Percentiles rank a stretch among this genome's conserved stretches.
phyloP scores from a whole-genome alignment of 2,888 invertebrate species.

The Galeruca laticollis region DNA sequence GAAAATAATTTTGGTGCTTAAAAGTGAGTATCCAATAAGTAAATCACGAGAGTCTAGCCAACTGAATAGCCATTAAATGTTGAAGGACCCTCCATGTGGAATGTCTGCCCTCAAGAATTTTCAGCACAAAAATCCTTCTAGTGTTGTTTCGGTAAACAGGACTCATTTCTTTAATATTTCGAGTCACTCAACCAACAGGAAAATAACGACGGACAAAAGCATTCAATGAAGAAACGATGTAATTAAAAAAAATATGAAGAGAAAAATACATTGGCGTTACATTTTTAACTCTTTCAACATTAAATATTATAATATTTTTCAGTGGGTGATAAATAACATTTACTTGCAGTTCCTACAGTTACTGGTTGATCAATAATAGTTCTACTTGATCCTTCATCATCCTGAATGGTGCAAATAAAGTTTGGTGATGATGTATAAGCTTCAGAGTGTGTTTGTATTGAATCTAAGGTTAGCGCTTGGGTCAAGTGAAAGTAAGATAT shows the following conservation, averaged over 20 bases:
- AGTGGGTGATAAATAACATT: too few species aligned
- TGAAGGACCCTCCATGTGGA: slow-evolving; percentile 40
- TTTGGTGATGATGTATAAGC: too few species aligned
- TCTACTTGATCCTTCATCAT: too few species aligned
- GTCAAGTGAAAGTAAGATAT: too few species aligned
- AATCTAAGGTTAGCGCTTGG: too few species aligned
- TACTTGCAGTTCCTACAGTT: too few species aligned
- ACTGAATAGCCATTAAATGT: slow-evolving; percentile 43
- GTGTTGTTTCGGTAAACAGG: slow-evolving; percentile 39
- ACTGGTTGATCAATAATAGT: too few species aligned
- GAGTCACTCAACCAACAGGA: slow-evolving; percentile 27
- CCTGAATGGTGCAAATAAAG: too few species aligned
- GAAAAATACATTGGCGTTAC: not conserved
- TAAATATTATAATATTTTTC: too few species aligned
- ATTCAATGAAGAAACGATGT: slow-evolving; percentile 28
- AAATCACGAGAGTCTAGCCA: slow-evolving; percentile 15
- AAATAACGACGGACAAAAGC: slow-evolving; percentile 23
- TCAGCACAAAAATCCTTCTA: slow-evolving; percentile 41
- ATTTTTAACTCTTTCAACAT: too few species aligned
- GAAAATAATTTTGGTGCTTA: slow-evolving; percentile 1
- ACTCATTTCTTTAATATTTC: slow-evolving; percentile 39
- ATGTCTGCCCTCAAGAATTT: slow-evolving; percentile 44
- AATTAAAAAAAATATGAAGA: slow-evolving; percentile 20
- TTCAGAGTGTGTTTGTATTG: too few species aligned
- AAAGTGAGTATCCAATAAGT: slow-evolving; percentile 12